Evolutionary conservation across 2,888 invertebrate species (phyloP).

Genomic region (Zygogramma bicolorata): DNA sequence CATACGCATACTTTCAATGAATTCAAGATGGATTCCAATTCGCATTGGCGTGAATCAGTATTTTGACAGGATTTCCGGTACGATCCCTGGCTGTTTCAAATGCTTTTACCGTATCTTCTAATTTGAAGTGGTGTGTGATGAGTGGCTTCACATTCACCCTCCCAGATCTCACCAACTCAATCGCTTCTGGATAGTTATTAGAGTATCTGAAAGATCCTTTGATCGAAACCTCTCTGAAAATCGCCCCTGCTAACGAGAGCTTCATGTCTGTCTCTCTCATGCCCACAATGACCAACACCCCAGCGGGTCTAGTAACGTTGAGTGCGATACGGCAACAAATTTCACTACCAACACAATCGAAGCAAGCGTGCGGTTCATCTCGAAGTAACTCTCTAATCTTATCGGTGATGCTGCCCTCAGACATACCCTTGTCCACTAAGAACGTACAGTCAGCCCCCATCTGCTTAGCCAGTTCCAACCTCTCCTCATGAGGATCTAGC

Average conservation of each 20-base stretch:
- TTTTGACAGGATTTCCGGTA: slow-evolving; percentile 82
- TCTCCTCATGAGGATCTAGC: slow-evolving; percentile 73
- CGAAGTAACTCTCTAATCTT: slow-evolving; percentile 73
- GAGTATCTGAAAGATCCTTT: slow-evolving; percentile 93
- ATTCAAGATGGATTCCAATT: slow-evolving; percentile 54
- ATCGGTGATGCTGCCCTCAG: slow-evolving; percentile 72
- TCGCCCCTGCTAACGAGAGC: slow-evolving; percentile 85
- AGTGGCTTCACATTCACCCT: slow-evolving; percentile 84
- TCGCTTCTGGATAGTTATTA: slow-evolving; percentile 85
- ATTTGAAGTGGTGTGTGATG: slow-evolving; percentile 83
- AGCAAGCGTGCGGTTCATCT: slow-evolving; percentile 77
- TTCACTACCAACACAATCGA: slow-evolving; percentile 91
- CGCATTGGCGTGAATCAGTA: slow-evolving; percentile 82
- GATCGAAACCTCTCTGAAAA: slow-evolving; percentile 89
- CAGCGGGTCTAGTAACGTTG: slow-evolving; percentile 80
- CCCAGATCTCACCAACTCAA: slow-evolving; percentile 82
- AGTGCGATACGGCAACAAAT: slow-evolving; percentile 27
- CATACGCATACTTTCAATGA: no score
- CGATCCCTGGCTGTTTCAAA: slow-evolving; percentile 85
- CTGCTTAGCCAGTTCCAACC: slow-evolving; percentile 78
- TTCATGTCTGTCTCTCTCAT: slow-evolving; percentile 81
- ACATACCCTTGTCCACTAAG: slow-evolving; percentile 68
- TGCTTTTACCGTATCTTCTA: slow-evolving; percentile 83
- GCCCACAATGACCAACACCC: slow-evolving; percentile 87
- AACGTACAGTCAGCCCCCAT: slow-evolving; percentile 82